These are phyloP conservation scores for Mustela nigripes DNA, from an alignment of 2,113 vertebrate species.

Conservation along the genomic window DNA sequence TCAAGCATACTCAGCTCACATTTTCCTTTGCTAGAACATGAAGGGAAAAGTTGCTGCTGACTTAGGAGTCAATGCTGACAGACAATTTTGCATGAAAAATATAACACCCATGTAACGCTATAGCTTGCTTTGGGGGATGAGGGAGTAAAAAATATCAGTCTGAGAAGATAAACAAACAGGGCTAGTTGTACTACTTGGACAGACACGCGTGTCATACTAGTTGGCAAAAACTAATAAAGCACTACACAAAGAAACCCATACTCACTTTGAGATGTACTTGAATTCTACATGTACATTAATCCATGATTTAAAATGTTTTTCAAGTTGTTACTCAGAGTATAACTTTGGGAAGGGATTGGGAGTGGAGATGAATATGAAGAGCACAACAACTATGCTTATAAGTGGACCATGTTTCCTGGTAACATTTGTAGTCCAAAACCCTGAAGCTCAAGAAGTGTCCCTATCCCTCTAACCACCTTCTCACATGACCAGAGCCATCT, in stretches of 20 bases:
- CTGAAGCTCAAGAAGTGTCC: background rate
- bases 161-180: background rate
- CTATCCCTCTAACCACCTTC: background rate
- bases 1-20: constrained; percentile 55
- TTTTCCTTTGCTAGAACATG: constrained; percentile 62
- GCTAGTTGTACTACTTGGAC: constrained; percentile 36
- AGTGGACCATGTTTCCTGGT: background rate
- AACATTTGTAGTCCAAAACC: background rate
- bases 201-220: background rate
- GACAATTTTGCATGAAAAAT: constrained; percentile 45
- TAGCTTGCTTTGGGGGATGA: background rate
- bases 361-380: background rate
- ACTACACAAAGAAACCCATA: background rate
- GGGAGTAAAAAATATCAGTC: constrained; percentile 8
- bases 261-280: background rate
- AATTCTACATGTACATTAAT: background rate
- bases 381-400: background rate
- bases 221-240: constrained; percentile 28
- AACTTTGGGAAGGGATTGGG: background rate
- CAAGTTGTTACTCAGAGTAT: background rate
- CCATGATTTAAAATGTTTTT: background rate
- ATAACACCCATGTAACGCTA: background rate
- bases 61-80: background rate
- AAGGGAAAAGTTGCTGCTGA: background rate
- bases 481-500: background rate